Base-by-base conservation (phyloP, 2,113 vertebrate species). In the Murina feae region DNA sequence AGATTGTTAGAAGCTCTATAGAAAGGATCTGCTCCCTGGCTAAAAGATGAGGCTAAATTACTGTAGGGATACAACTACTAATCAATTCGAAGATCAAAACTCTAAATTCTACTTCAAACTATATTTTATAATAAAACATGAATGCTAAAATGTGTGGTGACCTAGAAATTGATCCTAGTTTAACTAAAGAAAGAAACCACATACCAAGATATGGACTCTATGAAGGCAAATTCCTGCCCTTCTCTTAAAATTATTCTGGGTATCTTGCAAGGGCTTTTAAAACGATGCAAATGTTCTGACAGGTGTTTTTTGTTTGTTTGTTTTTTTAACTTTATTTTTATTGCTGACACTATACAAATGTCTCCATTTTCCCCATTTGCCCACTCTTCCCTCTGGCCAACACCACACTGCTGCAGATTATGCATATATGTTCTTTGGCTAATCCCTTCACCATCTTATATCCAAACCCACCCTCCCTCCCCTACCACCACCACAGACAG, bases 51-150 rank as follows among this genome's bases (percentile, higher is more conserved):
- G 18, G 30, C 30, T 55, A 83, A 91, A 89, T 82, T 90, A 93
- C 55, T 89, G 93, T 69, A 71, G 72, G 75, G 65, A 91, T 58
- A 20, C 42, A 95, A 82, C 23, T 69, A 18, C 20, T 32, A 63
- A 44, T 32, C 17, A 82, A 39, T 30, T 47, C 51, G 35, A 78
- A 63, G 9, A 32, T 12, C 10, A 25, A 91, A 86, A 87, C 30
- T 78, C 47, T 94, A 63, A 82, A 86, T 85, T 42, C 90, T 39
- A 96, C 51, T 80, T 92, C 66, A 81, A 68, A 91, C 90, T 66
- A 8, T 35, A 81, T 42, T 94, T 84, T 81, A 47, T 32, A 88
- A 49, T 87, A 90, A 66, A 58, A 65, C 51, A 63, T 89, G n/a
- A 94, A 90, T 30, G 76, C 5, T 32, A 86, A 35, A 89, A 80